These are phyloP conservation scores for Ctena decussata DNA, from an alignment of 2,888 invertebrate species.

Conservation along the genomic window DNA sequence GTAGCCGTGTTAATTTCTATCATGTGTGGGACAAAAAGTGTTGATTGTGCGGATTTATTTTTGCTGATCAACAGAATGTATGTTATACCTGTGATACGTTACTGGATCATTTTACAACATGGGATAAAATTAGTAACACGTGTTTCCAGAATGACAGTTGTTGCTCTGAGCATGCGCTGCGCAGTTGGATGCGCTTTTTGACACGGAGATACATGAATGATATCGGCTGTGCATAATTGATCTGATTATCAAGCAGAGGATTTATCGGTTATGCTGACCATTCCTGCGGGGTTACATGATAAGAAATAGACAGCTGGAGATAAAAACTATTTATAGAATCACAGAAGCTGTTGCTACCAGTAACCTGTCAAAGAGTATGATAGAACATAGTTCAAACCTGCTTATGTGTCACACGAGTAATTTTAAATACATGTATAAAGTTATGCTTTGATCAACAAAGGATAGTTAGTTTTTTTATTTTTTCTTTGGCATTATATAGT, in stretches of 20 bases:
- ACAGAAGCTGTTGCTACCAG: too few relatives aligned
- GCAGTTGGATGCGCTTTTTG: not conserved
- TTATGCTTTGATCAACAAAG: too few relatives aligned
- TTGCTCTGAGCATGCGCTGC: not conserved
- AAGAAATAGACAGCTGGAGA: not conserved
- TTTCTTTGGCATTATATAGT: too few relatives aligned
- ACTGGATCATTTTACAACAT: constrained; percentile 19
- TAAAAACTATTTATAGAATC: not conserved
- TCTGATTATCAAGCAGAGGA: too few relatives aligned
- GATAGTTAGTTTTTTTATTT: too few relatives aligned
- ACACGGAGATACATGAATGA: not conserved
- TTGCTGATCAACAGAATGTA: constrained; percentile 4
- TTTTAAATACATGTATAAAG: too few relatives aligned
- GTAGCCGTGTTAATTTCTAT: not conserved
- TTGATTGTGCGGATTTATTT: constrained; percentile 5
- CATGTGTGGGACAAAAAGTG: not conserved
- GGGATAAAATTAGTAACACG: constrained; percentile 34
- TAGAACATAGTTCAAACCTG: too few relatives aligned
- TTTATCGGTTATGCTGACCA: not conserved
- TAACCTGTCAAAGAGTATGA: too few relatives aligned
- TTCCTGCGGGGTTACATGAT: not conserved
- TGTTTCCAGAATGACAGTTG: not conserved
- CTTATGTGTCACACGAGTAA: too few relatives aligned
- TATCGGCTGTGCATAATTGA: not conserved
- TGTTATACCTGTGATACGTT: not conserved